phyloP scores from a whole-genome alignment of 2,888 invertebrate species.

The Ennomos fuscantarius region DNA sequence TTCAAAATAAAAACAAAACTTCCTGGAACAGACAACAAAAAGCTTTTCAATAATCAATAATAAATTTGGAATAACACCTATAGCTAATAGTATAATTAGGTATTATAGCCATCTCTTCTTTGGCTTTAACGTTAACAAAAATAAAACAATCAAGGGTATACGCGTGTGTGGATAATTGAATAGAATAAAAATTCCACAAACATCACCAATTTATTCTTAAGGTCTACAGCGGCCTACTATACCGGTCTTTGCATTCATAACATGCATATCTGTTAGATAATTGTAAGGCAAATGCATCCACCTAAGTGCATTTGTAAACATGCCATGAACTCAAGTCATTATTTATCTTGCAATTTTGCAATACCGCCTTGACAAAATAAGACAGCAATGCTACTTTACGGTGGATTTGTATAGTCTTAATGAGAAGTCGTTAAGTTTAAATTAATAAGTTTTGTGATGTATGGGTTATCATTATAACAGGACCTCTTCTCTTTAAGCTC shows the following conservation, averaged over 20 bases:
- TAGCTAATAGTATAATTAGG: too few relatives aligned
- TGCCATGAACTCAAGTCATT: slow-evolving; percentile 26
- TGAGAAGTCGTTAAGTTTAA: slow-evolving; percentile 26
- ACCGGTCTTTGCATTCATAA: slow-evolving; percentile 19
- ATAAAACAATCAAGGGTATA: too few relatives aligned
- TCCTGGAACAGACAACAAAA: too few relatives aligned
- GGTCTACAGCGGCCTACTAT: slow-evolving; percentile 5
- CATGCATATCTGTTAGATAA: slow-evolving; percentile 27
- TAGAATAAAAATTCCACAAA: slow-evolving; percentile 15
- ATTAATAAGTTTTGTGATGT: slow-evolving; percentile 33
- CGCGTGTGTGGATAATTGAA: neutral
- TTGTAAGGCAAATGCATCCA: slow-evolving; percentile 26
- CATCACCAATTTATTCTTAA: slow-evolving; percentile 13
- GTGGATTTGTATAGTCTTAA: slow-evolving; percentile 22
- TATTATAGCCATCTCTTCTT: too few relatives aligned
- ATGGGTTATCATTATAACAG: slow-evolving; percentile 17
- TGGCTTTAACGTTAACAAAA: too few relatives aligned
- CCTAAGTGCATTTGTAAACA: slow-evolving; percentile 25
- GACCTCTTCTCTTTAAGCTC: slow-evolving; percentile 29
- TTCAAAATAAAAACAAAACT: too few relatives aligned
- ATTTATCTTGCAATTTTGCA: slow-evolving; percentile 26
- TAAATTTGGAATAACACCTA: too few relatives aligned
- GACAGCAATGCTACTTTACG: slow-evolving; percentile 19
- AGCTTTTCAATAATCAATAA: too few relatives aligned
- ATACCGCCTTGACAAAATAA: slow-evolving; percentile 22